phyloP scores from a whole-genome alignment of 2,888 invertebrate genomes.

The Cryptosula pallasiana region DNA sequence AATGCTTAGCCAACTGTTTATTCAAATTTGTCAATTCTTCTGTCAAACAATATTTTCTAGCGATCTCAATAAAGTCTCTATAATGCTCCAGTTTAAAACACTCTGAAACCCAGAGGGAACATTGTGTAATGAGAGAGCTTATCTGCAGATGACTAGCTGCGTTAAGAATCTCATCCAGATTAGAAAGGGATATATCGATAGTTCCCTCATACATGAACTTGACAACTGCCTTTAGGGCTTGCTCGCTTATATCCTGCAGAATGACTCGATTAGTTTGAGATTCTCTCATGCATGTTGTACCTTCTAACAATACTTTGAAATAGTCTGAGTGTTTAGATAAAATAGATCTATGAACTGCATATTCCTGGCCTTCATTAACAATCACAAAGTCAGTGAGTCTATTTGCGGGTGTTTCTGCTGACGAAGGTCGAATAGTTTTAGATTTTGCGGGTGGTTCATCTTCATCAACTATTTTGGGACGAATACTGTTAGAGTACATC shows the following conservation, averaged over 20 bases:
- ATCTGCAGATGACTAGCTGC: neutral
- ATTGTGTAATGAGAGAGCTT: neutral
- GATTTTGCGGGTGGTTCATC: neutral
- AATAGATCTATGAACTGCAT: neutral
- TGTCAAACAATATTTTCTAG: neutral
- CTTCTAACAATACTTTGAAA: conserved; percentile 5
- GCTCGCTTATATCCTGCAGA: neutral
- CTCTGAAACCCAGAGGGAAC: neutral
- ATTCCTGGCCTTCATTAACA: neutral
- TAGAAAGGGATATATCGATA: neutral
- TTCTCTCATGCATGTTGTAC: neutral
- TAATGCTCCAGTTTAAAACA: neutral
- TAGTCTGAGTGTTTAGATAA: conserved; percentile 17
- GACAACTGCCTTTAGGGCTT: neutral
- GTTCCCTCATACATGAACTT: neutral
- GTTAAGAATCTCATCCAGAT: neutral
- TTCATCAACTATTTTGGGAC: neutral
- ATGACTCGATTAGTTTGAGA: neutral
- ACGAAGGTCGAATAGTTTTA: neutral
- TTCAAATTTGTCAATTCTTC: neutral
- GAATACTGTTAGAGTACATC: neutral
- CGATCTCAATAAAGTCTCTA: neutral
- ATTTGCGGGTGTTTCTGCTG: neutral
- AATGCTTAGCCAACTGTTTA: neutral
- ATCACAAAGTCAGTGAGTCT: neutral